A percentile compares a stretch with the other conserved stretches of the same genome.
phyloP scores from a whole-genome alignment of 2,888 invertebrate genomes.

The Palloptera scutellata region DNA sequence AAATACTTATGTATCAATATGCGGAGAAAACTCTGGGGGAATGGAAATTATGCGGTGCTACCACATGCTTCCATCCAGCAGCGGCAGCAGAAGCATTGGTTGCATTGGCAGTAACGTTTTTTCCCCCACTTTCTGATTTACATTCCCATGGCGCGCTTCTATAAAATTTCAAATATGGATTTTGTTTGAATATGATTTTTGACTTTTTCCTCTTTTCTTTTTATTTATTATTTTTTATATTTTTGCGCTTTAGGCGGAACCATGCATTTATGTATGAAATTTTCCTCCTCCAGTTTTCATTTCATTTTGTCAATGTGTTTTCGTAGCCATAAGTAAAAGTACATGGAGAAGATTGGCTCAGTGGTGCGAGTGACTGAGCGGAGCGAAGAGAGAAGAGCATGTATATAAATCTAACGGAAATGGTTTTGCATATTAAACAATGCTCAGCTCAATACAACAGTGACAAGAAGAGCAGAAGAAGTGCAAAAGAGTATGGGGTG shows the following conservation, averaged over 20 bases:
- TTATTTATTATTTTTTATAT: not conserved
- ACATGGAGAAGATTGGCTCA: not conserved
- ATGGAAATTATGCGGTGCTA: slow-evolving; percentile 1
- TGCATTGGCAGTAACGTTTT: too few species aligned
- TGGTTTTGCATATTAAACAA: slow-evolving; percentile 58
- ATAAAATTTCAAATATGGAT: slow-evolving; percentile 24
- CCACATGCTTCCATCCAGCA: too few species aligned
- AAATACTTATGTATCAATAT: slow-evolving; percentile 58
- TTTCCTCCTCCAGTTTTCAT: slow-evolving; percentile 9
- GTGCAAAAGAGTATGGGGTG: not conserved
- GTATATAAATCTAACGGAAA: slow-evolving; percentile 49
- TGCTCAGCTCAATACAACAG: slow-evolving; percentile 44
- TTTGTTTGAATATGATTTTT: slow-evolving; percentile 24
- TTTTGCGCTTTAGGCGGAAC: not conserved
- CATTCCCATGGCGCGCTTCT: not conserved
- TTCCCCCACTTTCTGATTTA: too few species aligned
- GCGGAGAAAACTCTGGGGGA: slow-evolving; percentile 31
- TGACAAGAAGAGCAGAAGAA: slow-evolving; percentile 19
- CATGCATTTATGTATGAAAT: not conserved
- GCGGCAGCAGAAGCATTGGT: too few species aligned
- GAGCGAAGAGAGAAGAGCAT: slow-evolving; percentile 27
- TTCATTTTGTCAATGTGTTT: too few species aligned
- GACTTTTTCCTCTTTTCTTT: slow-evolving; percentile 8
- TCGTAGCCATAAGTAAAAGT: too few species aligned
- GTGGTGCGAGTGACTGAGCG: not conserved